Conservation (phyloP, 2,888 invertebrate species). For the Sipha maydis region DNA sequence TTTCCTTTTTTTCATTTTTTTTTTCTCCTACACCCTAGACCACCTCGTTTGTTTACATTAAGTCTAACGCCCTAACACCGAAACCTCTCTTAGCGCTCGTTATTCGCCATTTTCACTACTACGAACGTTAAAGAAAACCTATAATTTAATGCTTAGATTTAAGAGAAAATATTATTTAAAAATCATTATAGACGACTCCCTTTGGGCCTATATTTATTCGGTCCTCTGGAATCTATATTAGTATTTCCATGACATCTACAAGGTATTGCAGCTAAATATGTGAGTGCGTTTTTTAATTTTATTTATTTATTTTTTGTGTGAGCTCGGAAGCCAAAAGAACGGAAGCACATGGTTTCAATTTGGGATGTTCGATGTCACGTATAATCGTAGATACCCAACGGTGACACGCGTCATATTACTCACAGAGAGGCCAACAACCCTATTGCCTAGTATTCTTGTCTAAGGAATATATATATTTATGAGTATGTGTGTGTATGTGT, state of each 20-base stretch:
- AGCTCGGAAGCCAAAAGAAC: constrained; percentile 51
- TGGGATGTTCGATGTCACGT: constrained; percentile 60
- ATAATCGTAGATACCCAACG: constrained; percentile 56
- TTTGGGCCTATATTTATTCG: not conserved
- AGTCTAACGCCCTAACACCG: not conserved
- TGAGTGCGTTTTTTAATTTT: constrained; percentile 8
- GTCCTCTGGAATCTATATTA: not conserved
- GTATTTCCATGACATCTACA: not conserved
- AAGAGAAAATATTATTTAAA: constrained; percentile 22
- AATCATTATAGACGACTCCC: constrained; percentile 41
- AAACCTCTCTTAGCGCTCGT: constrained; percentile 42
- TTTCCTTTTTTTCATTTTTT: not conserved
- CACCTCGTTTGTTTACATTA: constrained; percentile 57
- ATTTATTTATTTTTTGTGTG: not conserved
- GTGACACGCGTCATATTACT: constrained; percentile 62
- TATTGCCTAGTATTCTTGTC: not conserved
- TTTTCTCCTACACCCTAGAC: constrained; percentile 15
- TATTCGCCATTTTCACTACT: constrained; percentile 40
- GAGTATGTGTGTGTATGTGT: not conserved
- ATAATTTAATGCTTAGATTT: not conserved
- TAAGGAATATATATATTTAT: not conserved
- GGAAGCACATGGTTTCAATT: constrained; percentile 62
- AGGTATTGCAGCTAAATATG: constrained; percentile 35
- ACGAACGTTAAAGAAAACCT: constrained; percentile 15
- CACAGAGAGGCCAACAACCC: constrained; percentile 49